phyloP scores from a whole-genome alignment of 2,797 vertebrate species.

The Microctenopoma steveboyesi region DNA sequence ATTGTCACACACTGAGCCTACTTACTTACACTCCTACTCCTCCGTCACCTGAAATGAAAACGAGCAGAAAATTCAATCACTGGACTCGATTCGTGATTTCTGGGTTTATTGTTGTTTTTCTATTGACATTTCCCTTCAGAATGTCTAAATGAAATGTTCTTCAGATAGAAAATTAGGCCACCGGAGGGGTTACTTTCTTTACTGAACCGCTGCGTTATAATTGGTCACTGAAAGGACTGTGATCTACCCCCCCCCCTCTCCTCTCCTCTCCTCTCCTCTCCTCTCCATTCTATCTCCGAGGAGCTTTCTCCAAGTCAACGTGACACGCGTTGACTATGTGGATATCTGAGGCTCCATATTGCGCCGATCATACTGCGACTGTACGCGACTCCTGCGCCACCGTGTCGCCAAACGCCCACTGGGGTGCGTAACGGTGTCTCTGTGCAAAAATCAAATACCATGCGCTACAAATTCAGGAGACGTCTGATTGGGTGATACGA shows the following conservation, averaged over 20 bases:
- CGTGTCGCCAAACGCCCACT: constrained; percentile 75
- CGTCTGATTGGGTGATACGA: not conserved
- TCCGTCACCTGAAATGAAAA: constrained; percentile 19
- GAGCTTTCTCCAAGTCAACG: constrained; percentile 13
- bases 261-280: not conserved
- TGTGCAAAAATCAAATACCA: constrained; percentile 24
- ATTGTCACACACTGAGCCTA: constrained; percentile 16
- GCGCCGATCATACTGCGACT: constrained; percentile 33
- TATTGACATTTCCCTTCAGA: not conserved
- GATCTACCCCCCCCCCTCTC: constrained; percentile 16
- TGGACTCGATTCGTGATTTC: not conserved
- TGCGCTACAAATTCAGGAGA: not conserved
- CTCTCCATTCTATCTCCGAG: not conserved
- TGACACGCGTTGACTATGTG: constrained; percentile 16
- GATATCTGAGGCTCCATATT: constrained; percentile 18
- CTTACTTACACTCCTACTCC: constrained; percentile 32
- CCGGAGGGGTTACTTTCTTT: constrained; percentile 41
- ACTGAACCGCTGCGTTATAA: constrained; percentile 32
- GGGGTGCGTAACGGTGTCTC: constrained; percentile 73
- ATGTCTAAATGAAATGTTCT: not conserved
- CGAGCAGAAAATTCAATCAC: not conserved
- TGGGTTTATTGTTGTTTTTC: not conserved
- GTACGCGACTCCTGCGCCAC: constrained; percentile 63
- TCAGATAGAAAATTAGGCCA: constrained; percentile 25
- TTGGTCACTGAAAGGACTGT: constrained; percentile 3